These are phyloP conservation scores for Acrocera orbiculus DNA, from an alignment of 2,888 invertebrate genomes.

Conservation along the genomic window DNA sequence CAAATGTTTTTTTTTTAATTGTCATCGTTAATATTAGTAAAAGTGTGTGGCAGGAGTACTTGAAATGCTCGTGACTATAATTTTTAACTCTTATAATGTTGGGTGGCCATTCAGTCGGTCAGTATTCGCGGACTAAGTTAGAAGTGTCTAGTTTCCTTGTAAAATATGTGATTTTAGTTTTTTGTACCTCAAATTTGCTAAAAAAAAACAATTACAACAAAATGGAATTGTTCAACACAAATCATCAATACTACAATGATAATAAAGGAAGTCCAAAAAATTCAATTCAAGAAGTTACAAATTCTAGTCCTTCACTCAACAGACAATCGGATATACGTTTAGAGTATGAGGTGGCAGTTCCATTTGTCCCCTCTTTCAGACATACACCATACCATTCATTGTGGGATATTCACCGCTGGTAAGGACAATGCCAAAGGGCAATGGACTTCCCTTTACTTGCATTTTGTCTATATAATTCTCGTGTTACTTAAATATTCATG, in stretches of 20 bases:
- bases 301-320: constrained; percentile 27
- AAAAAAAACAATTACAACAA: no score
- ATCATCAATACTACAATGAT: constrained; percentile 22
- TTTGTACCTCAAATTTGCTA: no score
- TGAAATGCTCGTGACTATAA: neutral
- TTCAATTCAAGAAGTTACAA: constrained; percentile 15
- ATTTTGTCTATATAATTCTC: no score
- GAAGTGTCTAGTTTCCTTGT: neutral
- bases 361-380: constrained; percentile 28
- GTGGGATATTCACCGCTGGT: constrained; percentile 32
- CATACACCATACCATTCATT: constrained; percentile 32
- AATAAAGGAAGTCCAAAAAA: constrained; percentile 4
- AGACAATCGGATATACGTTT: constrained; percentile 23
- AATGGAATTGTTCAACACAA: constrained; percentile 22
- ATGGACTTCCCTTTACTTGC: neutral
- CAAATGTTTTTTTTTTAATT: neutral
- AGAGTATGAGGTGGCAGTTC: constrained; percentile 30
- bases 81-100: no score
- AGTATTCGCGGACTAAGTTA: neutral
- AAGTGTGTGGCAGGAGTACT: constrained; percentile 1
- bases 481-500: no score
- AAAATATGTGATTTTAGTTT: neutral
- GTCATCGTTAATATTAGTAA: neutral
- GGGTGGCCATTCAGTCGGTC: neutral
- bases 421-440: constrained; percentile 12